A percentile compares a stretch with the other conserved stretches of the same genome.
phyloP scores from a whole-genome alignment of 2,113 vertebrate genomes.

The Ictalurus punctatus region DNA sequence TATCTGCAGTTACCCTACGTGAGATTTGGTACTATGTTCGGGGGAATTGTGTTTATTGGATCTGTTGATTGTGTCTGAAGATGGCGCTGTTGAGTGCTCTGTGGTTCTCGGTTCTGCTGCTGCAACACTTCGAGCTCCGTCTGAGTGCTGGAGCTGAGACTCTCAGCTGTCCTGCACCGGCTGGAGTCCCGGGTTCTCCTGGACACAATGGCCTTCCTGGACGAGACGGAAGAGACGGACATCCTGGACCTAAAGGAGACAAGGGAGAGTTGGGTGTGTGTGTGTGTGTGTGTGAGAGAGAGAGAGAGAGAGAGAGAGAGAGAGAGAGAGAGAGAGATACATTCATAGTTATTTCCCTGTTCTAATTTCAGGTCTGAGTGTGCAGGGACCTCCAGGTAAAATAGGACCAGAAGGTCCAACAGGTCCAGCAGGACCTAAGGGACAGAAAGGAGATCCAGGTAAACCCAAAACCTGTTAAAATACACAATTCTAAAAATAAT shows the following conservation, averaged over 20 bases:
- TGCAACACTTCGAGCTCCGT: neutral
- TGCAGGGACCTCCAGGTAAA: no score
- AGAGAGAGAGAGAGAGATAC: neutral
- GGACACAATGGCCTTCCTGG: constrained; percentile 45
- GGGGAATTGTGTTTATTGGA: no score
- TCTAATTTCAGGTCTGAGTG: neutral
- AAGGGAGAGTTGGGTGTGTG: constrained; percentile 44
- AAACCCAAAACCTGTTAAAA: neutral
- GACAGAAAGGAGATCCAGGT: neutral
- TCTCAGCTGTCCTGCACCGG: constrained; percentile 30
- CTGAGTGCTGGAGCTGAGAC: constrained; percentile 14
- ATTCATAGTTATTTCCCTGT: neutral
- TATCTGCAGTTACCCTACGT: no score
- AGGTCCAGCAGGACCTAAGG: neutral
- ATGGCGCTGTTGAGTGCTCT: constrained; percentile 29
- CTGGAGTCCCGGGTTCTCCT: constrained; percentile 44
- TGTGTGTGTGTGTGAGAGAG: neutral
- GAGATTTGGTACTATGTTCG: no score
- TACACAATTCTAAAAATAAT: no score
- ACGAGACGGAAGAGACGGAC: constrained; percentile 41
- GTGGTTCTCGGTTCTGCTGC: neutral
- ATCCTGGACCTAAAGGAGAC: constrained; percentile 42
- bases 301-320: no score
- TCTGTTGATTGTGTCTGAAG: constrained; percentile 4
- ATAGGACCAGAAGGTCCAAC: neutral